Base-by-base conservation (phyloP, 2,797 vertebrate species). In the Pipistrellus nathusii region DNA sequence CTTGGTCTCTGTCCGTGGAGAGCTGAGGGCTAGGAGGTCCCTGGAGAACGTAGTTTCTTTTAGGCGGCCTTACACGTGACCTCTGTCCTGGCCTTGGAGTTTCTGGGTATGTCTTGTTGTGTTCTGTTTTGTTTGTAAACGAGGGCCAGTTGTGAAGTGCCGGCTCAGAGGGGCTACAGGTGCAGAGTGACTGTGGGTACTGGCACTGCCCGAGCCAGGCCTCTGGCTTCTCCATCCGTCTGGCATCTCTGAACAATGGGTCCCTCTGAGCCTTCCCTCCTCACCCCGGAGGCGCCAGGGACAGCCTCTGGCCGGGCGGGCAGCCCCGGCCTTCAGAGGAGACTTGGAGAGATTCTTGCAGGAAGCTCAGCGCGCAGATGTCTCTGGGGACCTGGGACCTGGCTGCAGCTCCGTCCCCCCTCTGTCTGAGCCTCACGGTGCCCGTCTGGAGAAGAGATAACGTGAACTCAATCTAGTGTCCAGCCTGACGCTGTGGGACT, bases 151-250 rank as follows among this genome's bases (percentile, higher is more conserved):
- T 71, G 41, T 62, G 13, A 25, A 21, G n/a, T 41, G 8, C 32
- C 0, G 5, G 23, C 59, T 20, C 2, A 11, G 55, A 55, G 59
- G 13, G 88, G 51, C n/a, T 2, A 2, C 8, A 2, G 68, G n/a
- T 20, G 23, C 25, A 27, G 23, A 25, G 71, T 21, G 21, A 8
- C 69, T 13, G 1, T 25, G 0, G 18, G 25, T 32, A 44, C 62
- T 15, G 51, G 20, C 11, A 4, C 21, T 9, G 32, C 41, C 2
- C 1, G 6, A 68, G 9, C 41, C 0, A 0, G 6, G n/a, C 15
- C 20, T 51, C n/a, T 14, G 35, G 15, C 81, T 69, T 62, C 48
- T 72, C 11, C 1, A 35, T 32, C 59, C 5, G 0, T 18, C 32
- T 8, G 13, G 53, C 77, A 1, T 38, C 46, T 95, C 5, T 55